Evolutionary conservation across 2,113 vertebrate genomes (phyloP).

Genomic region (Corythornis cristatus): DNA sequence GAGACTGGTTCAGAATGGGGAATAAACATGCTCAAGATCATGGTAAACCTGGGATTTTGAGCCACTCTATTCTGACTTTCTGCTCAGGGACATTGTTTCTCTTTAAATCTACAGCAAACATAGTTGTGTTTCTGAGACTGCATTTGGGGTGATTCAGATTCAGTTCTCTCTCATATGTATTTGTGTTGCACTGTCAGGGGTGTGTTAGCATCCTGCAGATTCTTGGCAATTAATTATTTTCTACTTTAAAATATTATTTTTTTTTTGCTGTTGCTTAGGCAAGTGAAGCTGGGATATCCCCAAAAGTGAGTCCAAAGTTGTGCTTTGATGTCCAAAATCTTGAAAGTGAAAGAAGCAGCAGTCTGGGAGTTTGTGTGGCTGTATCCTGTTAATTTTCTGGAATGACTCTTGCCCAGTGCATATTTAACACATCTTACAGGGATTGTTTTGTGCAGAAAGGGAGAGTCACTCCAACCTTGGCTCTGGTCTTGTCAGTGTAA

Average conservation of each 20-base stretch:
- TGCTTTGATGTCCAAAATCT: background rate
- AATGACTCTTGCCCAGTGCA: background rate
- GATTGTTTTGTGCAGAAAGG: background rate
- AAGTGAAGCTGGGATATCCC: background rate
- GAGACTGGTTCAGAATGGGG: background rate
- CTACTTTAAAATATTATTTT: background rate
- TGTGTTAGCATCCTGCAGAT: background rate
- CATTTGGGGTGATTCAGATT: background rate
- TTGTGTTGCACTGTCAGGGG: background rate
- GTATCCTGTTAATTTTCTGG: slow-evolving; percentile 3
- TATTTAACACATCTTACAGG: background rate
- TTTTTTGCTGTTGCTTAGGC: background rate
- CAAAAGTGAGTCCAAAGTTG: background rate
- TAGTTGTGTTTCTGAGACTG: background rate
- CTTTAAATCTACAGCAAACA: background rate
- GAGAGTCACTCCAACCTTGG: background rate
- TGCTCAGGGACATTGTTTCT: background rate
- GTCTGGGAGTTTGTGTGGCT: background rate
- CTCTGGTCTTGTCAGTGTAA: background rate
- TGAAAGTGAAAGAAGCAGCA: slow-evolving; percentile 40
- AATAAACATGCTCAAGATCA: background rate
- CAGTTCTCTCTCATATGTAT: background rate
- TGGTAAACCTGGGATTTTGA: slow-evolving; percentile 32
- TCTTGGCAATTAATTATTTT: background rate
- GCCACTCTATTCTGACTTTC: background rate